Evolutionary conservation across 2,888 invertebrate genomes (phyloP).

Genomic region (Netelia melanura): DNA sequence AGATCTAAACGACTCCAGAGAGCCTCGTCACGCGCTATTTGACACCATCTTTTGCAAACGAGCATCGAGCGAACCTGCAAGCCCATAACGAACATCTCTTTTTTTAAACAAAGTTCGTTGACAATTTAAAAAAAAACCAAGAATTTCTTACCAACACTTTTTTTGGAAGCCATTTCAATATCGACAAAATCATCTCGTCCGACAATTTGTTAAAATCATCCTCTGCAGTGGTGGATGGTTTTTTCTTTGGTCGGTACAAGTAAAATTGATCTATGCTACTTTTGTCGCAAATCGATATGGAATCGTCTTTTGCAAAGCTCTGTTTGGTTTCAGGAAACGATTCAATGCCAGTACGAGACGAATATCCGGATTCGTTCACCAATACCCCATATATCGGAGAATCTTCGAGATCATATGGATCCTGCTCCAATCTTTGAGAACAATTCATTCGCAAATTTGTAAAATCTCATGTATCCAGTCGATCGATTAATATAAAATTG

Average conservation of each 20-base stretch:
- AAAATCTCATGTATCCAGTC: background rate
- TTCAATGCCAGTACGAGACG: slow-evolving; percentile 78
- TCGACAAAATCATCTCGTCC: slow-evolving; percentile 94
- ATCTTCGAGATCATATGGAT: slow-evolving; percentile 75
- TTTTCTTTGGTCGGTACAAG: slow-evolving; percentile 81
- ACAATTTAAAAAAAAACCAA: background rate
- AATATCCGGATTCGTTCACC: slow-evolving; percentile 80
- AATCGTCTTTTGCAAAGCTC: slow-evolving; percentile 74
- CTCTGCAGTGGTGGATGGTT: slow-evolving; percentile 83
- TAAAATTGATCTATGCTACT: slow-evolving; percentile 78
- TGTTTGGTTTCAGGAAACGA: slow-evolving; percentile 76
- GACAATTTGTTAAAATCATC: slow-evolving; percentile 92
- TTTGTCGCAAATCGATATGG: slow-evolving; percentile 78
- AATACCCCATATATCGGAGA: slow-evolving; percentile 71
- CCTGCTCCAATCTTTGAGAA: slow-evolving; percentile 73
- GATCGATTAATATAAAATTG: background rate
- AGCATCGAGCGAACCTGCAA: slow-evolving; percentile 85
- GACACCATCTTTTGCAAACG: slow-evolving; percentile 90
- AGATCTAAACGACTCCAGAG: slow-evolving; percentile 95
- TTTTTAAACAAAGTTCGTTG: background rate
- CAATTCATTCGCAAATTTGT: background rate
- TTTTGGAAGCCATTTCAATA: slow-evolving; percentile 94
- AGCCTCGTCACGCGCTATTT: slow-evolving; percentile 93
- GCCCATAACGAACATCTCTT: slow-evolving; percentile 28
- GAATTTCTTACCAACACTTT: slow-evolving; percentile 89